Conservation (phyloP, 2,888 invertebrate genomes). For the Rhagophthalmus giganteus region DNA sequence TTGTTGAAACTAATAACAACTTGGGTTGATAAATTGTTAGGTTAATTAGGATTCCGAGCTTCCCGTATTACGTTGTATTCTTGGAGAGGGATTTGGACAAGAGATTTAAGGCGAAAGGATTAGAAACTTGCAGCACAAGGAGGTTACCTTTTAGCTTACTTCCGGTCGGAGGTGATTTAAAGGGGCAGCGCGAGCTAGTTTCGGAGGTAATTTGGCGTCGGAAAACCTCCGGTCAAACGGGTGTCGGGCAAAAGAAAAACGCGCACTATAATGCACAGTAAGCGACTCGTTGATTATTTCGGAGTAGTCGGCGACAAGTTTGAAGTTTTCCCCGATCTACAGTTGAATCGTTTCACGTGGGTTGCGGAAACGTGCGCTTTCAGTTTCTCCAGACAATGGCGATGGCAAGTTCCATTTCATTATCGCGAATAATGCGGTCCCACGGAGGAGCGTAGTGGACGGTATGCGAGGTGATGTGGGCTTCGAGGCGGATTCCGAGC, state of each 20-base stretch:
- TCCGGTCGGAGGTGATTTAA: conserved; percentile 12
- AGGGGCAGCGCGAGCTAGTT: conserved; percentile 2
- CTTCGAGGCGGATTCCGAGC: conserved; percentile 22
- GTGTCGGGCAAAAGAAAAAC: background rate
- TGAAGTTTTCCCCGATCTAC: conserved; percentile 18
- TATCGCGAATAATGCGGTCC: conserved; percentile 35
- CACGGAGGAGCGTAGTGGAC: conserved; percentile 24
- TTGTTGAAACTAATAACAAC: conserved; percentile 2
- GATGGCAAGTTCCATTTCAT: conserved; percentile 32
- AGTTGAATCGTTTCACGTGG: conserved; percentile 26
- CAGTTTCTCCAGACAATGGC: conserved; percentile 31
- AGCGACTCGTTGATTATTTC: conserved; percentile 10
- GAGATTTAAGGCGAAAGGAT: conserved; percentile 19
- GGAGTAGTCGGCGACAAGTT: conserved; percentile 7
- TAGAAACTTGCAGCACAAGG: conserved; percentile 10
- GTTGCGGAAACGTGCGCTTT: conserved; percentile 31
- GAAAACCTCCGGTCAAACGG: conserved; percentile 1
- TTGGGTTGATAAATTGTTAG: conserved; percentile 11
- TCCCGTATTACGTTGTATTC: conserved; percentile 7
- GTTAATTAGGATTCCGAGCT: conserved; percentile 11
- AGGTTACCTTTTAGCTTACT: conserved; percentile 7
- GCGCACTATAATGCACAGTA: conserved; percentile 1
- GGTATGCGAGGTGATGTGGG: conserved; percentile 31
- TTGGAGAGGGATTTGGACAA: conserved; percentile 13
- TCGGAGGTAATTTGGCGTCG: conserved; percentile 1